Conservation (phyloP, 1,140 invertebrate genomes). For the Alviniconcha marisindica region DNA sequence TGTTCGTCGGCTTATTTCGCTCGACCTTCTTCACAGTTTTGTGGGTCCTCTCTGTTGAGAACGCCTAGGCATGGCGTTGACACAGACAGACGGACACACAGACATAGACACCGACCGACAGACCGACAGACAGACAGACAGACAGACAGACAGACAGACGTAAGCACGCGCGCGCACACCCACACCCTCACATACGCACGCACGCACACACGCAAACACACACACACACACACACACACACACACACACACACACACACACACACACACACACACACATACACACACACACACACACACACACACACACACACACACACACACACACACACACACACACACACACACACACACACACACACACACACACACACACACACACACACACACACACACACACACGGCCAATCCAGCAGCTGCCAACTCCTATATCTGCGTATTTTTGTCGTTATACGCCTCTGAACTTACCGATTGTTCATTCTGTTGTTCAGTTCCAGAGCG, state of each 20-base stretch:
- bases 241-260: not conserved
- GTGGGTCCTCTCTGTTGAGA: too few species aligned
- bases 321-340: not conserved
- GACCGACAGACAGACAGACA: not conserved
- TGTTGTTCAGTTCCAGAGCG: not conserved
- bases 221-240: conserved; percentile 7
- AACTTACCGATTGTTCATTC: not conserved
- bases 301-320: conserved; percentile 4
- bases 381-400: not conserved
- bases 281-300: conserved; percentile 2
- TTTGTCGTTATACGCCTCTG: too few species aligned
- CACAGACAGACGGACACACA: not conserved
- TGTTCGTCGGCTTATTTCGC: too few species aligned
- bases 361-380: conserved; percentile 16
- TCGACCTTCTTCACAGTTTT: too few species aligned
- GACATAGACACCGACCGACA: too few species aligned
- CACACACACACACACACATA: not conserved
- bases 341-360: conserved; percentile 22
- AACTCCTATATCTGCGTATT: too few species aligned
- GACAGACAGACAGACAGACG: not conserved
- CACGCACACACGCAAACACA: conserved; percentile 14
- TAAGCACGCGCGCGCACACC: not conserved
- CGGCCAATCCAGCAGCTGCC: not conserved
- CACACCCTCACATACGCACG: not conserved
- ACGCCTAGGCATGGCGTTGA: too few species aligned